These are phyloP conservation scores for Galeopsomyia nigrocyanea DNA, from an alignment of 2,888 invertebrate species.

Conservation along the genomic window DNA sequence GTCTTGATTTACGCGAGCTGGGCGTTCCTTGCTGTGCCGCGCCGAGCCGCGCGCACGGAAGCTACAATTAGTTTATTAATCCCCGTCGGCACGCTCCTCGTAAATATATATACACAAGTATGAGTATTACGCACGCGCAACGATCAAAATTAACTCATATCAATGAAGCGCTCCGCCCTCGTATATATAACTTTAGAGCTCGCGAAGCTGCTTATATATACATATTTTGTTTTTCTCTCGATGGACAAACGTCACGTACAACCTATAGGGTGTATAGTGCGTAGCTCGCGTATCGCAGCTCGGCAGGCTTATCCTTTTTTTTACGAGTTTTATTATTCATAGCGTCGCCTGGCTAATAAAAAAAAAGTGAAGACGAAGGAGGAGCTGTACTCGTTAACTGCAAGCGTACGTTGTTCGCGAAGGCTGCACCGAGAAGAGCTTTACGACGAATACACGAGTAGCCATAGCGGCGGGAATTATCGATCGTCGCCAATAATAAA, in stretches of 20 bases:
- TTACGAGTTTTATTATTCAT: conserved; percentile 62
- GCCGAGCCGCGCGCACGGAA: conserved; percentile 54
- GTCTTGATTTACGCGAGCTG: conserved; percentile 66
- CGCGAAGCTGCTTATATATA: no score
- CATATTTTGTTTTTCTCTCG: no score
- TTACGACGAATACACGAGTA: no score
- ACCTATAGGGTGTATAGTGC: not conserved
- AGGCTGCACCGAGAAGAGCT: no score
- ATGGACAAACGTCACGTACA: no score
- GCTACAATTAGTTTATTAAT: conserved; percentile 69
- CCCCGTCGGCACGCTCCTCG: conserved; percentile 9
- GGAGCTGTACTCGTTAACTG: conserved; percentile 54
- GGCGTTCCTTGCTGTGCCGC: conserved; percentile 56
- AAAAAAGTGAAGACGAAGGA: conserved; percentile 52
- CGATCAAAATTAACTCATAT: conserved; percentile 32
- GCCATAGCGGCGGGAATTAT: not conserved
- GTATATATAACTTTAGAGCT: no score
- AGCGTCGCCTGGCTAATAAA: conserved; percentile 62
- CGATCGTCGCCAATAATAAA: conserved; percentile 20
- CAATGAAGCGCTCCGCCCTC: conserved; percentile 29
- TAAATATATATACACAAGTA: conserved; percentile 11
- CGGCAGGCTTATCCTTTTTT: conserved; percentile 9
- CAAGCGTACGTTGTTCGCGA: conserved; percentile 48
- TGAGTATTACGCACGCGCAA: conserved; percentile 24
- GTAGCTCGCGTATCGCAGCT: not conserved